A percentile compares a stretch with the other conserved stretches of the same genome.
These are phyloP conservation scores for Helostoma temminkii DNA, from an alignment of 2,797 vertebrate genomes.

Conservation along the genomic window DNA sequence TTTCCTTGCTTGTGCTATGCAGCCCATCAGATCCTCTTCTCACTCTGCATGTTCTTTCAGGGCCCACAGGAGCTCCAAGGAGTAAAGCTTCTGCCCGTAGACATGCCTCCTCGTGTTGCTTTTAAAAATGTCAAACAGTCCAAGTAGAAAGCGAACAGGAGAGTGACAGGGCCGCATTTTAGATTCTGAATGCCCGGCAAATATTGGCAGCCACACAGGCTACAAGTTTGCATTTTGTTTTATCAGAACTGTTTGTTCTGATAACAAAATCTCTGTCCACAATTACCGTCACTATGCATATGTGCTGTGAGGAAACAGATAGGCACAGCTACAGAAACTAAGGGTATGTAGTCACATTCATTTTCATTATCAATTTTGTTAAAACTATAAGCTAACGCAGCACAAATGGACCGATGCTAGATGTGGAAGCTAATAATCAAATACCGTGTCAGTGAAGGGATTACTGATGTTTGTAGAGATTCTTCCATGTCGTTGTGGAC, in stretches of 20 bases:
- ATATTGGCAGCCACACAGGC: background rate
- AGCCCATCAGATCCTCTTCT: conserved; percentile 19
- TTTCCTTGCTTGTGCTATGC: conserved; percentile 21
- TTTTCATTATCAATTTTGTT: background rate
- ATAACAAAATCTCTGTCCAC: too few relatives aligned
- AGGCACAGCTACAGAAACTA: background rate
- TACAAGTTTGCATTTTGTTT: background rate
- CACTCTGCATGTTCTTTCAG: conserved; percentile 5
- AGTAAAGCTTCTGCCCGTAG: conserved; percentile 5
- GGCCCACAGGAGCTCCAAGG: conserved; percentile 15
- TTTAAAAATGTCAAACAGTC: conserved; percentile 24
- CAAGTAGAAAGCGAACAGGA: conserved; percentile 15
- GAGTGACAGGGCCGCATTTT: background rate
- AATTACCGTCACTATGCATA: too few relatives aligned
- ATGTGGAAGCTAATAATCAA: background rate
- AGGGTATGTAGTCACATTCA: background rate
- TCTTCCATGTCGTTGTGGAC: background rate
- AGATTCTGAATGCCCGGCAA: background rate
- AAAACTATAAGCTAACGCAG: background rate
- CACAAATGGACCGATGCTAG: background rate
- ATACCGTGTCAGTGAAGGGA: background rate
- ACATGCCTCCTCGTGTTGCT: conserved; percentile 15
- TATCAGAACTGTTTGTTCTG: too few relatives aligned
- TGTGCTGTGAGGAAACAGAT: too few relatives aligned
- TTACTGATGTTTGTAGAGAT: background rate